Percentiles rank a stretch among this genome's conserved stretches.
phyloP scores from a whole-genome alignment of 2,113 vertebrate genomes.

The Nyctereutes procyonoides region DNA sequence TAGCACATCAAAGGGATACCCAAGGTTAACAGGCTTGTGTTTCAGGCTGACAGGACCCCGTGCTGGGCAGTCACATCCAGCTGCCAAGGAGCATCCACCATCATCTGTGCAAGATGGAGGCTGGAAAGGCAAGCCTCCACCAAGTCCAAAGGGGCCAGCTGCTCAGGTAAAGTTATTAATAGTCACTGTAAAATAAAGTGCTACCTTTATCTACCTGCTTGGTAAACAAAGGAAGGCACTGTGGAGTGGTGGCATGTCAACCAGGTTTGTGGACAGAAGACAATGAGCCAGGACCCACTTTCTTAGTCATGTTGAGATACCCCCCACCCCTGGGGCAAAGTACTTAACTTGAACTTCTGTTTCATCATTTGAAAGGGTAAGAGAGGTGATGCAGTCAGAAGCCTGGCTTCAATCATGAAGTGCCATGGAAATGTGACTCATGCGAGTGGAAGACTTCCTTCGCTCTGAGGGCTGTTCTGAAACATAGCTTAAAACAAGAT shows the following conservation, averaged over 20 bases:
- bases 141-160: background rate
- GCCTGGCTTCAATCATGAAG: too few species aligned
- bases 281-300: background rate
- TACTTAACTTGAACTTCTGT: background rate
- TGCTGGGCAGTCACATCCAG: too few species aligned
- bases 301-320: background rate
- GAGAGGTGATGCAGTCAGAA: accelerated
- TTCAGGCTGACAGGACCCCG: background rate
- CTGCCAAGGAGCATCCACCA: background rate
- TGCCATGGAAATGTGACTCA: background rate
- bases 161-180: background rate
- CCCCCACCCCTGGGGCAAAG: background rate
- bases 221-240: background rate
- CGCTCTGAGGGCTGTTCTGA: background rate
- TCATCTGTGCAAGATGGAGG: accelerated
- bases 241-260: background rate
- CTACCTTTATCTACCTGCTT: background rate
- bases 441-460: accelerated
- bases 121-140: accelerated
- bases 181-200: background rate
- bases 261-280: background rate
- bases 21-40: background rate
- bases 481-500: background rate
- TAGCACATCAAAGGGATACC: background rate
- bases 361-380: background rate